Evolutionary conservation across 2,797 vertebrate genomes (phyloP), one percentile per base, ranked within the genome.

Genomic region (Pogonophryne albipinna): DNA sequence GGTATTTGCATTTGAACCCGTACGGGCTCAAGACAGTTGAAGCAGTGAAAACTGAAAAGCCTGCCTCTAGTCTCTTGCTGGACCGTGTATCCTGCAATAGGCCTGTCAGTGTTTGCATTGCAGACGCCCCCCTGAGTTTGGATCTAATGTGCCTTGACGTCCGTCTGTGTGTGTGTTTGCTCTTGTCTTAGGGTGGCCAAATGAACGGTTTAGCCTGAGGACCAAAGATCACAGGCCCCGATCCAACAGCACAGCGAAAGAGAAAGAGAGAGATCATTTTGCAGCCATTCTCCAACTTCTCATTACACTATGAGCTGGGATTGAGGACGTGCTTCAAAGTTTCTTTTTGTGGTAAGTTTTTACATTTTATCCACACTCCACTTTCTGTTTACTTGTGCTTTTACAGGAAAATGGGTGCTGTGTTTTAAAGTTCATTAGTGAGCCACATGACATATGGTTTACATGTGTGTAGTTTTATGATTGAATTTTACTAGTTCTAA

Each of bases 81-180:
- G 60, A 76, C 58, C 1, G 52, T 71, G 69, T 70, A 79, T 82
- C 73, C 83, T 82, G 73, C 79, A 76, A 38, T 42, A 74, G 83
- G 69, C 75, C 74, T 63, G 83, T 74, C 78, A 27, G 72, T 94
- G 92, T 94, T 95, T 95, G 92, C 87, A 86, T 83, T 93, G 84
- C 82, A 87, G 79, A 89, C 66, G 83, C 87, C 78, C 91, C 83
- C 85, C 66, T 90, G 90, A 83, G 61, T 91, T 89, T 92, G 78
- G 84, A 74, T 88, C 82, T 94, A 90, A 94, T 93, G 85, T 83
- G 78, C 79, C 83, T 79, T 94, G 93, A 94, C 91, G 52, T 91
- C 41, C 85, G 76, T 85, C 64, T 27, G 4, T 78, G 78, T 84
- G 71, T 92, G 85, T 94, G 91, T 94, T 91, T 93, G 88, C 81